Base-by-base conservation (phyloP, 1,140 invertebrate genomes). In the Drosophila erecta region DNA sequence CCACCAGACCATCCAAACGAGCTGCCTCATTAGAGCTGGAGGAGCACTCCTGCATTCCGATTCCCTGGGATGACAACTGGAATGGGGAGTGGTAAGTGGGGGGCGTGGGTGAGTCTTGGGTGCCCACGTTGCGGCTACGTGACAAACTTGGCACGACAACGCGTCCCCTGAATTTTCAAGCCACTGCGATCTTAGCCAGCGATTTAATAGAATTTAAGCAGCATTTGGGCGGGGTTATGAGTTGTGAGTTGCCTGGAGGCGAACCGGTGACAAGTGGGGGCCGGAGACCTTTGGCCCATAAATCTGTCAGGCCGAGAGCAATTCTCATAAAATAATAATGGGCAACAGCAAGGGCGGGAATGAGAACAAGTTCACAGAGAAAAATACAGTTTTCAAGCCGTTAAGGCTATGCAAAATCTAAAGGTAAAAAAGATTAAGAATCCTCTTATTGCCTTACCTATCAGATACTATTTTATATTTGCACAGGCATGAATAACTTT, bases 161-260 rank as follows among this genome's bases (percentile, higher is more conserved):
- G 46, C 54, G 66, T 56, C 30, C 33, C 40, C 24, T 27, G 27
- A 50, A 64, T 64, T 64, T 74, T 64, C 27, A 54, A 72, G 76
- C 76, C 67, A 62, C 64, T 79, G 74, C 40, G 43, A 51, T 44
- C 47, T 56, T 20, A 41, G 60, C 47, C 43, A 35, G 53, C 62
- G 71, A 85, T 85, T 85, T 81, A 85, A 81, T 85, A 86, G 81
- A 85, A 85, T 86, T 85, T 85, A 86, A 85, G 67, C 81, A 77
- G 62, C 81, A 76, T 84, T 84, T 76, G 65, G 75, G 79, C 79
- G 37, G 41, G 33, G 73, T 30, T 0, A 15, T 46, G 20, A 8
- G 6, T 2, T 17, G 20, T 8, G 12, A 46, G 35, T 14, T 37
- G 35, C 35, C 14, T 27, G 46, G 2, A 6, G 27, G 27, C 15